These are phyloP conservation scores for Thamnophis elegans DNA, from an alignment of 2,797 vertebrate species.

Conservation along the genomic window DNA sequence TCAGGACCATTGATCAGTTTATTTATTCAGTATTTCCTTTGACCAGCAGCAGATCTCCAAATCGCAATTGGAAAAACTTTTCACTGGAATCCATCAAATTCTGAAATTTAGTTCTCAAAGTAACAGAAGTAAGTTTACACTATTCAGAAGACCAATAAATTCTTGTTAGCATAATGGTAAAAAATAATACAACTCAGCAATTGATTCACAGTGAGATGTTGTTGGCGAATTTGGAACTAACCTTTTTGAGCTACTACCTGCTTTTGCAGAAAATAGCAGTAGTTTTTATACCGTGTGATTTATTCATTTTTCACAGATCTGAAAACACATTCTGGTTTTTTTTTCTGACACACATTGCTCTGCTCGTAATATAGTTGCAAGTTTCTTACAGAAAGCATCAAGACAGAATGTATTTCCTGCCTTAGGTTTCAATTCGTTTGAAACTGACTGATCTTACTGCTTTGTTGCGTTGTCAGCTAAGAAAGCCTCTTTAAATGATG, in stretches of 20 bases:
- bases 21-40: not conserved
- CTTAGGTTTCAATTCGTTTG: slow-evolving; percentile 3
- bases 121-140: not conserved
- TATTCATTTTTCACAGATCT: not conserved
- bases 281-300: not conserved
- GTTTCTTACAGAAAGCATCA: slow-evolving; percentile 12
- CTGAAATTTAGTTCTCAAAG: not conserved
- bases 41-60: not conserved
- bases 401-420: slow-evolving; percentile 25
- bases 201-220: not conserved
- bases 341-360: not conserved
- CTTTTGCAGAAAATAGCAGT: not conserved
- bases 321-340: not conserved
- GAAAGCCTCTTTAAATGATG: not conserved
- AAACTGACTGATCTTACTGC: not conserved
- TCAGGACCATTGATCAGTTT: not conserved
- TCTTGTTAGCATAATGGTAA: not conserved
- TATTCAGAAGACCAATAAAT: not conserved
- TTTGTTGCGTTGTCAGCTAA: not conserved
- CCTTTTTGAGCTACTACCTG: too few relatives aligned
- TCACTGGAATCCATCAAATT: not conserved
- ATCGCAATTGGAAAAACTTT: not conserved
- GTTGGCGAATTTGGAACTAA: not conserved
- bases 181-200: not conserved
- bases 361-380: slow-evolving; percentile 4